Base-by-base conservation (phyloP, 1,140 invertebrate species). In the Polyergus mexicanus region DNA sequence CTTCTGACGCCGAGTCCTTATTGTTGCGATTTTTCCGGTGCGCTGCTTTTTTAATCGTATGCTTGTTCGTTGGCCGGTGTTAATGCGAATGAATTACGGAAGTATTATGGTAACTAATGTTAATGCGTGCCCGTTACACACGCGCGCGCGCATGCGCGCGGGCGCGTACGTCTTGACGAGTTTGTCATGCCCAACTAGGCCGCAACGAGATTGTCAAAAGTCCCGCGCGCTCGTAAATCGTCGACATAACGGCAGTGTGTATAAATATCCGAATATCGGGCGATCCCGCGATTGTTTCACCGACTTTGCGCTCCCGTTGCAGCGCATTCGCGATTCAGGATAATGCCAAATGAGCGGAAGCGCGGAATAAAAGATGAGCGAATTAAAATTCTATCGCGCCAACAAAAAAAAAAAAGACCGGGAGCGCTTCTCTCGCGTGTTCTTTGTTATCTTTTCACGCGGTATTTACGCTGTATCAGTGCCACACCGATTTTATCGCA, bases 181-280 rank as follows among this genome's bases (percentile, higher is more conserved):
- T 74, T 83, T 83, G 2, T 83, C 68, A 60, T 22, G 38, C 68
- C 11, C 66, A 83, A 83, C 68, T 71, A 8, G 78, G 68, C 74
- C 54, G 54, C 66, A 51, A 60, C 41, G 66, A 22, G 35, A 51
- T 44, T 81, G 65, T 81, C 77, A 71, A 71, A 72, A 63, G 68
- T 60, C 22, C 54, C 78, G 44, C 54, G 62, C 65, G 77, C 56
- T 77, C 63, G 60, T 78, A 69, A 86, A 80, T 80, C 25, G 76
- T n/a, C 32, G n/a, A 22, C 75, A 63, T 85, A 85, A 86, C 86
- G 65, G 84, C 60, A 74, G 72, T 86, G 72, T 86, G 56, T 66
- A 71, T 81, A 90, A 91, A 91, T 87, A 83, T 51, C 71, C 81
- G 41, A 89, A 89, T n/a, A 90, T 88, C 80, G 68, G 60, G 65